Evolutionary conservation across 2,888 invertebrate species (phyloP).

Genomic region (Dromius quadrimaculatus): DNA sequence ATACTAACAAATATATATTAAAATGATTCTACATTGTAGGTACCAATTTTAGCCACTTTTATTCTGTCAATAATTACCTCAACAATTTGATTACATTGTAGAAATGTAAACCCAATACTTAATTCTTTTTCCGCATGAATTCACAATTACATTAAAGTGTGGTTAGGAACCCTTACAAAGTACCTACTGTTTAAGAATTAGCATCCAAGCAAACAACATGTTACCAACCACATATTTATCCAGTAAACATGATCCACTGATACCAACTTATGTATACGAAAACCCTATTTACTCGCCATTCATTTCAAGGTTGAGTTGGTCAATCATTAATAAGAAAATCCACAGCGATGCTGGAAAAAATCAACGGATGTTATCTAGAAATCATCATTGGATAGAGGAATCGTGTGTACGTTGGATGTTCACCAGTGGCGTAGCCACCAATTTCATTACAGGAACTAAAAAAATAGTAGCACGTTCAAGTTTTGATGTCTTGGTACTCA

Average conservation of each 20-base stretch:
- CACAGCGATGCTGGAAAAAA: constrained; percentile 14
- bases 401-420: no score
- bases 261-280: constrained; percentile 20
- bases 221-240: constrained; percentile 34
- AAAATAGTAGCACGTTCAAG: no score
- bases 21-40: not conserved
- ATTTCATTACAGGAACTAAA: no score
- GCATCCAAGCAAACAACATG: constrained; percentile 15
- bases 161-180: constrained; percentile 19
- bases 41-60: not conserved
- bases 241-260: constrained; percentile 33
- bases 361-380: not conserved
- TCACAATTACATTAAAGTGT: constrained; percentile 18
- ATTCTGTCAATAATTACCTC: not conserved
- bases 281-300: constrained; percentile 25
- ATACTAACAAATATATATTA: not conserved
- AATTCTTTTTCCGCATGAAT: constrained; percentile 18
- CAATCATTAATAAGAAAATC: constrained; percentile 32
- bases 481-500: no score
- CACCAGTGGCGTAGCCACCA: no score
- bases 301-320: constrained; percentile 10
- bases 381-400: no score
- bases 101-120: constrained; percentile 5
- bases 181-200: constrained; percentile 33
- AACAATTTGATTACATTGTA: constrained; percentile 19